Evolutionary conservation across 2,797 vertebrate genomes (phyloP).

Genomic region (Catostomus latipinnis): DNA sequence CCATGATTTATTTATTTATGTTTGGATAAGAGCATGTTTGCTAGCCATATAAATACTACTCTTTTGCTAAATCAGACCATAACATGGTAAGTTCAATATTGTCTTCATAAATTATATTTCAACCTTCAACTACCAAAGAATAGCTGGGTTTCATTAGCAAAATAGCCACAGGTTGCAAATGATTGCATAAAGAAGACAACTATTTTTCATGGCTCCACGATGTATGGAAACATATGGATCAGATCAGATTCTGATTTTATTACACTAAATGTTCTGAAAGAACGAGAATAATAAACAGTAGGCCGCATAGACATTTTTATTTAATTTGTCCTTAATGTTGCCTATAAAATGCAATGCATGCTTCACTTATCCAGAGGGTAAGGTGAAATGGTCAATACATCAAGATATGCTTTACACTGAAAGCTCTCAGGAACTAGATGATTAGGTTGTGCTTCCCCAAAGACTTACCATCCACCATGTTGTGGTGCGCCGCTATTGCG

Average conservation of each 20-base stretch:
- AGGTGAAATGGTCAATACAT: not conserved
- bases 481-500: too few relatives aligned
- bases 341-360: constrained; percentile 3
- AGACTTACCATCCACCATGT: too few relatives aligned
- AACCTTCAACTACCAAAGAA: constrained; percentile 55
- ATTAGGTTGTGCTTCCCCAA: too few relatives aligned
- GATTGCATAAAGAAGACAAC: constrained; percentile 45
- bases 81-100: constrained; percentile 72
- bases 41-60: constrained; percentile 73
- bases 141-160: constrained; percentile 64
- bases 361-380: constrained; percentile 12
- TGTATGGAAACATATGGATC: not conserved
- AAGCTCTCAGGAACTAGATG: not conserved
- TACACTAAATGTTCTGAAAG: not conserved
- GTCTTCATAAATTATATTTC: constrained; percentile 67
- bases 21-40: constrained; percentile 72
- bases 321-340: not conserved
- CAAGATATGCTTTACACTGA: not conserved
- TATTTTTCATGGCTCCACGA: constrained; percentile 42
- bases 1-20: constrained; percentile 74
- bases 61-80: constrained; percentile 72
- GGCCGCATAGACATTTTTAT: not conserved
- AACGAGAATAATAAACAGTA: not conserved
- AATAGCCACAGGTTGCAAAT: constrained; percentile 67
- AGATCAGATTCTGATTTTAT: not conserved